These are phyloP conservation scores for Alligator sinensis DNA, from an alignment of 2,113 vertebrate genomes.

Conservation along the genomic window DNA sequence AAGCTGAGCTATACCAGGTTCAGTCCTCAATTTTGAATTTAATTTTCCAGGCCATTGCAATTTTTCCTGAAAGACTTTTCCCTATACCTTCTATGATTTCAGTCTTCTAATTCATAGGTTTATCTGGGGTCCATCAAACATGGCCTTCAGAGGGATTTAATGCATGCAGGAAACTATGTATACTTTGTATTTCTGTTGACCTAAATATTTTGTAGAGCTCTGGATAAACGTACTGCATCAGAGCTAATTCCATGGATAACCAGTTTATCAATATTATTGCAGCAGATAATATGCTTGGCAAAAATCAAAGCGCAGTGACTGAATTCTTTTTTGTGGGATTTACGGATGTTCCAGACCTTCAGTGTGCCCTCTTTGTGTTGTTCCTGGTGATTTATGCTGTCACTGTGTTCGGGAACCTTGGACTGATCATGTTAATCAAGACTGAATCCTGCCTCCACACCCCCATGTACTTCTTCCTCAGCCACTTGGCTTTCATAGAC, in stretches of 20 bases:
- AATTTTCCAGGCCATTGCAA: too few relatives aligned
- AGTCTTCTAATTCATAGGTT: too few relatives aligned
- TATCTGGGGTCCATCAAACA: too few relatives aligned
- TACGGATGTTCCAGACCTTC: constrained; percentile 50
- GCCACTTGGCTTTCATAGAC: constrained; percentile 65
- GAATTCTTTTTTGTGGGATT: constrained; percentile 67
- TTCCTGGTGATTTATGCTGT: constrained; percentile 60
- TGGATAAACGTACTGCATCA: not conserved
- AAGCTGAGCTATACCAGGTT: too few relatives aligned
- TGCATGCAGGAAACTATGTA: too few relatives aligned
- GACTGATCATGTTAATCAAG: constrained; percentile 59
- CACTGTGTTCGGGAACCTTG: constrained; percentile 54
- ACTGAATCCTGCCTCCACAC: constrained; percentile 32
- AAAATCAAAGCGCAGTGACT: constrained; percentile 45
- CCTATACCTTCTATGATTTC: too few relatives aligned
- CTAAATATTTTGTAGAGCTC: too few relatives aligned
- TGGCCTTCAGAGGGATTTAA: too few relatives aligned
- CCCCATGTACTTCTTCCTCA: constrained; percentile 69
- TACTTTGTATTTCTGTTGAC: too few relatives aligned
- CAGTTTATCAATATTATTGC: too few relatives aligned
- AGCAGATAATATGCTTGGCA: constrained; percentile 12
- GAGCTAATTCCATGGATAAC: not conserved
- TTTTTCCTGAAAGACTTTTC: too few relatives aligned
- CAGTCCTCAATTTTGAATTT: too few relatives aligned
- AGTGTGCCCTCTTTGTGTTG: constrained; percentile 50